Conservation (phyloP, 2,888 invertebrate species). For the Dryobotodes eremita region DNA sequence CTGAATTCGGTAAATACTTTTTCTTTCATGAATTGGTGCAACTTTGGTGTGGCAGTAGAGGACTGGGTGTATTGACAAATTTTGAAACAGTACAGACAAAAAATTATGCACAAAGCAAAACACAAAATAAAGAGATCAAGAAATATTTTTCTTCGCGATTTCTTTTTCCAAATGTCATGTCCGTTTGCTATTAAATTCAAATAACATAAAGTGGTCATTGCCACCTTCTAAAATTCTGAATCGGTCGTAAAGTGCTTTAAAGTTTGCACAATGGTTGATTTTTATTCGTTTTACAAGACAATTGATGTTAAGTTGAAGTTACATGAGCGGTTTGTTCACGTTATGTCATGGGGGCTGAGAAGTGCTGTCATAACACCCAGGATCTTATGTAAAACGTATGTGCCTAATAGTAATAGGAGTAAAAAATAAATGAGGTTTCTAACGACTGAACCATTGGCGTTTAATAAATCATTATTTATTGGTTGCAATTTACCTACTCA, state of each 20-base stretch:
- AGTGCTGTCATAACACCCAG: background rate
- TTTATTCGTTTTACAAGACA: constrained; percentile 27
- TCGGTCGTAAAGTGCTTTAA: constrained; percentile 4
- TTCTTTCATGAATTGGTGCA: too few relatives aligned
- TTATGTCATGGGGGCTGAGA: constrained; percentile 32
- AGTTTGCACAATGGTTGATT: constrained; percentile 42
- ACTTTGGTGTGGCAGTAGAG: background rate
- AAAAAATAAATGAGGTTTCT: background rate
- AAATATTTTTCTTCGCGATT: background rate
- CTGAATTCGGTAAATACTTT: background rate
- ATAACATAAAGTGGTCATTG: constrained; percentile 29
- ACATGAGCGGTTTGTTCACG: constrained; percentile 25
- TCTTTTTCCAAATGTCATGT: constrained; percentile 14
- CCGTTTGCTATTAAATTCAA: constrained; percentile 27
- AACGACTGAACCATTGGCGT: background rate
- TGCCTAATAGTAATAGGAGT: background rate
- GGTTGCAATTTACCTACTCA: background rate
- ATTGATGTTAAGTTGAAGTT: constrained; percentile 26
- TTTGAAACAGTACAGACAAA: background rate
- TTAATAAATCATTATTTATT: background rate
- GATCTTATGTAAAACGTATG: constrained; percentile 40
- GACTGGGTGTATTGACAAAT: background rate
- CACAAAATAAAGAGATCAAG: background rate
- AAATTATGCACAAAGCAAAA: background rate
- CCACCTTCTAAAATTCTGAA: constrained; percentile 18